Evolutionary conservation across 2,797 vertebrate genomes (phyloP).

Genomic region (Propithecus perrieri): DNA sequence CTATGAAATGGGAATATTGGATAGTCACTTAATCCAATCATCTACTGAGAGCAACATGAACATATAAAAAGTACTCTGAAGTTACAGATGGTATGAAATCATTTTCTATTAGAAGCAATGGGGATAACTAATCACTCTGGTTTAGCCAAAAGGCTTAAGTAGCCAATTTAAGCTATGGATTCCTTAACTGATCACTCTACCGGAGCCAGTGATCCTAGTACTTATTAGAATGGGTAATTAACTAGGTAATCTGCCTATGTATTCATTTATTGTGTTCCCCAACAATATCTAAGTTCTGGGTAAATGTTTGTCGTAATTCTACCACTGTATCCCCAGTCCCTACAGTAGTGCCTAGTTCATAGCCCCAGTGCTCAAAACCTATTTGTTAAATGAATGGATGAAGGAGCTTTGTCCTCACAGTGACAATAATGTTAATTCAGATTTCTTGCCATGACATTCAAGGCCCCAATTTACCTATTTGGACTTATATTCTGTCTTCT

Average conservation of each 20-base stretch:
- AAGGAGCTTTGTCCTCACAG: not conserved
- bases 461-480: not conserved
- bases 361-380: not conserved
- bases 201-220: not conserved
- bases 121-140: not conserved
- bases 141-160: not conserved
- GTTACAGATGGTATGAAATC: not conserved
- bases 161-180: not conserved
- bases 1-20: slow-evolving; percentile 25
- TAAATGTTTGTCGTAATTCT: not conserved
- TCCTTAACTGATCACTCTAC: not conserved
- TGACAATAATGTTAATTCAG: slow-evolving; percentile 25
- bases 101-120: slow-evolving; percentile 8
- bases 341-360: not conserved
- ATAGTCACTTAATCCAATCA: not conserved
- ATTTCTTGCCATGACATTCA: slow-evolving; percentile 8
- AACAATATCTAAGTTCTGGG: slow-evolving; percentile 9
- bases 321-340: not conserved
- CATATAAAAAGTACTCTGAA: not conserved
- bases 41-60: not conserved
- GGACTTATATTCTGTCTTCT: slow-evolving; percentile 1
- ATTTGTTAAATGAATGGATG: not conserved
- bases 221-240: slow-evolving; percentile 7
- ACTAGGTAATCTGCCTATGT: not conserved
- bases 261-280: not conserved